Evolutionary conservation across 2,888 invertebrate species (phyloP).

Genomic region (Phyllotreta striolata): DNA sequence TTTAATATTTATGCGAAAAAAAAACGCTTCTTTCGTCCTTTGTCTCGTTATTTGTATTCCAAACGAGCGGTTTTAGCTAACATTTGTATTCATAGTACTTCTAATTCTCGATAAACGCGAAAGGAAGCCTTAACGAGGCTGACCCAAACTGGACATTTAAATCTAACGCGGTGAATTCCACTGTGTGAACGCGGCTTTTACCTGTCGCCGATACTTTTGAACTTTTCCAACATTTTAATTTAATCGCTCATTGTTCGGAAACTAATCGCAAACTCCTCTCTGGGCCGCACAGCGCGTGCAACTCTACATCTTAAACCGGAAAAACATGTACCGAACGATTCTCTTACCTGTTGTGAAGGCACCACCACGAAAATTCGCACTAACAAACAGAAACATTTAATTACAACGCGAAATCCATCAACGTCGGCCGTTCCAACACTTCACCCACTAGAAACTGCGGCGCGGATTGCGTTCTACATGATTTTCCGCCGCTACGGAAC

Average conservation of each 20-base stretch:
- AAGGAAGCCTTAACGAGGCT: slow-evolving; percentile 27
- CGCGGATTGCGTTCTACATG: slow-evolving; percentile 36
- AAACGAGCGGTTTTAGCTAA: slow-evolving; percentile 3
- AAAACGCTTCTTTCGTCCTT: slow-evolving; percentile 14
- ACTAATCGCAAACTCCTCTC: slow-evolving; percentile 1
- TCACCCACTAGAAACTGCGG: slow-evolving; percentile 36
- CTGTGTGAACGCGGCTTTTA: slow-evolving; percentile 58
- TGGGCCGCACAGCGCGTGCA: background rate
- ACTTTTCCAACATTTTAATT: slow-evolving; percentile 33
- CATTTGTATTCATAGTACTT: slow-evolving; percentile 33
- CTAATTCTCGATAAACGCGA: slow-evolving; percentile 22
- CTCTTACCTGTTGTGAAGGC: slow-evolving; percentile 53
- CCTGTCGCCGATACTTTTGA: slow-evolving; percentile 53
- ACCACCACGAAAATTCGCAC: slow-evolving; percentile 50
- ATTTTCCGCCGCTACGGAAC: slow-evolving; percentile 30
- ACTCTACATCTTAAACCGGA: slow-evolving; percentile 9
- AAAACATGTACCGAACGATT: slow-evolving; percentile 29
- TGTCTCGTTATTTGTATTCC: slow-evolving; percentile 24
- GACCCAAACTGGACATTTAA: slow-evolving; percentile 54
- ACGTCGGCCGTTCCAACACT: slow-evolving; percentile 35
- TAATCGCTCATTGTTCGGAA: slow-evolving; percentile 41
- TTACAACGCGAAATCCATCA: slow-evolving; percentile 32
- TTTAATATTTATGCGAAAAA: slow-evolving; percentile 15
- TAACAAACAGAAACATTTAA: slow-evolving; percentile 41
- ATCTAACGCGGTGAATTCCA: slow-evolving; percentile 52